Evolutionary conservation across 1,140 invertebrate species (phyloP).

Genomic region (Condylostylus longicornis): DNA sequence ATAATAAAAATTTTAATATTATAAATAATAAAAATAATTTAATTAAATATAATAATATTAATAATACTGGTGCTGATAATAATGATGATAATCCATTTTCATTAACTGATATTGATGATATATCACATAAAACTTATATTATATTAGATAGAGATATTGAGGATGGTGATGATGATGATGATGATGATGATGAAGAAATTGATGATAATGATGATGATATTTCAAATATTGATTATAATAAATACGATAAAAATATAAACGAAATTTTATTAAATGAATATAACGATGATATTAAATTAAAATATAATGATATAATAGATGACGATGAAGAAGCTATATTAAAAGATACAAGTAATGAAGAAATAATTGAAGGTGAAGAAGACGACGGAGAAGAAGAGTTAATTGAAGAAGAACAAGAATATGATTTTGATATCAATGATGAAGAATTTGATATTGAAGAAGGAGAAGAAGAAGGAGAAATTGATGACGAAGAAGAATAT

Average conservation of each 20-base stretch:
- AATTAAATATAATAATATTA: neutral
- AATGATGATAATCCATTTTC: neutral
- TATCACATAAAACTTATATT: neutral
- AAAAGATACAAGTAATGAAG: neutral
- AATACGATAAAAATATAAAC: neutral
- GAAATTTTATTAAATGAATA: neutral
- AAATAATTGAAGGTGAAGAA: neutral
- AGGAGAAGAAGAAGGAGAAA: conserved; percentile 12
- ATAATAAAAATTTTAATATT: neutral
- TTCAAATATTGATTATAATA: neutral
- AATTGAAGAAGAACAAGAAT: no score
- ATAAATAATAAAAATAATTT: neutral
- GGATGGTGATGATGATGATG: neutral
- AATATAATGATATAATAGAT: neutral
- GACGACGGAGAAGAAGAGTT: conserved; percentile 11
- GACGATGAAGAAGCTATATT: neutral
- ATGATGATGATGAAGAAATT: neutral
- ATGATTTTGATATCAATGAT: no score
- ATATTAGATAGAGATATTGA: neutral
- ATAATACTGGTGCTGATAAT: neutral
- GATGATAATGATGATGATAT: neutral
- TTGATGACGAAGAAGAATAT: conserved; percentile 6
- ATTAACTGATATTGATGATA: neutral
- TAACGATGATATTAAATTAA: neutral
- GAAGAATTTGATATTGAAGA: conserved; percentile 17